These are phyloP conservation scores for Cheilosia variabilis DNA, from an alignment of 2,888 invertebrate species.

Conservation along the genomic window DNA sequence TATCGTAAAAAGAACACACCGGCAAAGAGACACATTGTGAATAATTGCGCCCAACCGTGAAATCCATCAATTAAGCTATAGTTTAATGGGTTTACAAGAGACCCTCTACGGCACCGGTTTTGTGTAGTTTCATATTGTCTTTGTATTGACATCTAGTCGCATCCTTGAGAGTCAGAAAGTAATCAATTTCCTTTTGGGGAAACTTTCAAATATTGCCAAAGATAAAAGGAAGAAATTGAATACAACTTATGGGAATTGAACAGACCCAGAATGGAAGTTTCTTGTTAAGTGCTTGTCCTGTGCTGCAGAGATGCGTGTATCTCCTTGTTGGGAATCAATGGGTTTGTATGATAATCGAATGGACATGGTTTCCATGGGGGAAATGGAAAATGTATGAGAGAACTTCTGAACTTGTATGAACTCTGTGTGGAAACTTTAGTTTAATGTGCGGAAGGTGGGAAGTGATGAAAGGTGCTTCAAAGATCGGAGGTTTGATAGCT, in stretches of 20 bases:
- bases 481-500: too few relatives aligned
- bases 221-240: slow-evolving; percentile 16
- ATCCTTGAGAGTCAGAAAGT: slow-evolving; percentile 31
- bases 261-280: slow-evolving; percentile 13
- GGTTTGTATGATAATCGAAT: slow-evolving; percentile 28
- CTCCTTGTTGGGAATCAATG: neutral
- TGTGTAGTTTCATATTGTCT: neutral
- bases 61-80: slow-evolving; percentile 45
- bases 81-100: slow-evolving; percentile 24
- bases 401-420: neutral
- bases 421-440: neutral
- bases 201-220: slow-evolving; percentile 23
- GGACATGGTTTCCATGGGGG: slow-evolving; percentile 10
- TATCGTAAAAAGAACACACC: neutral
- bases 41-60: slow-evolving; percentile 29
- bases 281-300: slow-evolving; percentile 22
- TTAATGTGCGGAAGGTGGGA: neutral
- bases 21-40: neutral
- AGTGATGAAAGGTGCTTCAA: too few relatives aligned
- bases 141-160: slow-evolving; percentile 16
- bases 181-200: slow-evolving; percentile 59
- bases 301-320: slow-evolving; percentile 9
- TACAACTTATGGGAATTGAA: slow-evolving; percentile 62
- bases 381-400: neutral
- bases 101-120: neutral